Evolutionary conservation across 2,888 invertebrate species (phyloP).

Genomic region (Flexamia atlantica): DNA sequence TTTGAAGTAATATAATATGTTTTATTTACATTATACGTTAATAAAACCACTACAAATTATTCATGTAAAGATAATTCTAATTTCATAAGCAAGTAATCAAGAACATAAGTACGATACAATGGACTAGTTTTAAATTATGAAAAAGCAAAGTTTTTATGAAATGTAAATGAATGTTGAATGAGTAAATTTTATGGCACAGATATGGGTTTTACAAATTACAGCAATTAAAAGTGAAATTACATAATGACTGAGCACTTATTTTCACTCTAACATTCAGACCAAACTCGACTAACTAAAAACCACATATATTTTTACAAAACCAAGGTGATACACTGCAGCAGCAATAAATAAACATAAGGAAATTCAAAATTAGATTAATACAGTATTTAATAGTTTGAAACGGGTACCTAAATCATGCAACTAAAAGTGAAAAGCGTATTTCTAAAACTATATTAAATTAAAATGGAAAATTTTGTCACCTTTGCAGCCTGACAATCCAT

Average conservation of each 20-base stretch:
- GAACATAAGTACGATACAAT: not conserved
- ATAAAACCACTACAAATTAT: too few species aligned
- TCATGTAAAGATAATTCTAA: too few species aligned
- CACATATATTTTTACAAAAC: not conserved
- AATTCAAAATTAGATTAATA: not conserved
- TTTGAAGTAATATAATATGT: too few species aligned
- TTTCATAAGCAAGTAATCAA: too few species aligned
- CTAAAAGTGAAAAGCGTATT: conserved; percentile 47
- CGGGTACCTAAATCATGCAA: conserved; percentile 39
- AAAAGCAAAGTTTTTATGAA: not conserved
- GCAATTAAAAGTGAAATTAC: not conserved
- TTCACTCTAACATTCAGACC: not conserved
- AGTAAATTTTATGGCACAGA: not conserved
- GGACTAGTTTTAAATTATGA: not conserved
- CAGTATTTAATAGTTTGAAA: not conserved
- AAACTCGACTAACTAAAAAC: conserved; percentile 8
- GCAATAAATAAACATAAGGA: conserved; percentile 8
- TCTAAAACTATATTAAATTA: conserved; percentile 57
- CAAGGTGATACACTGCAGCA: conserved; percentile 15
- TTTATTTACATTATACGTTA: too few species aligned
- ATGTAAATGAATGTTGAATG: conserved; percentile 13
- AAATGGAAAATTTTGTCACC: conserved; percentile 70
- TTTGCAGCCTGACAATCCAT: conserved; percentile 72
- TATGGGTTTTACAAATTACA: conserved; percentile 17
- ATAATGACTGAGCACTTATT: conserved; percentile 17